Percentiles rank a stretch among this genome's conserved stretches.
Conservation (phyloP, 2,888 invertebrate genomes). For the Coleophora deauratella region DNA sequence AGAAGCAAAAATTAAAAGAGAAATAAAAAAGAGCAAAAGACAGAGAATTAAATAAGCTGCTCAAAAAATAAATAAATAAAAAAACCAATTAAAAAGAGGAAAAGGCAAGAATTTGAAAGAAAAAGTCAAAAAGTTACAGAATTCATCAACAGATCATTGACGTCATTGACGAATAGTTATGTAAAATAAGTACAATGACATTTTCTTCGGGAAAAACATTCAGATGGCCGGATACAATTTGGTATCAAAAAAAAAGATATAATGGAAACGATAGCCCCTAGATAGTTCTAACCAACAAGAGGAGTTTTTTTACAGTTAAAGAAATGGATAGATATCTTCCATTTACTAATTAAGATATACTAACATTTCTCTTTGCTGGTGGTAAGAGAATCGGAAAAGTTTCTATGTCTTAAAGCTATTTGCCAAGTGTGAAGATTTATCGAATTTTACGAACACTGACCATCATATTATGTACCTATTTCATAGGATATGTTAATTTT, state of each 20-base stretch:
- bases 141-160: slow-evolving; percentile 6
- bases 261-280: slow-evolving; percentile 1
- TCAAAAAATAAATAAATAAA: not conserved
- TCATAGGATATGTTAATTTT: not conserved
- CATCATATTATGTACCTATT: not conserved
- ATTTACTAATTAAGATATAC: not conserved
- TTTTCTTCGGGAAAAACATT: slow-evolving; percentile 9
- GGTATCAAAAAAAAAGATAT: slow-evolving; percentile 6
- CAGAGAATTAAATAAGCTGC: slow-evolving; percentile 5
- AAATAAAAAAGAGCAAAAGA: slow-evolving; percentile 4
- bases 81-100: not conserved
- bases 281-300: slow-evolving; percentile 7
- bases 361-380: too few relatives aligned
- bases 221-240: slow-evolving; percentile 9
- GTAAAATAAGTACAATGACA: slow-evolving; percentile 9
- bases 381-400: too few relatives aligned
- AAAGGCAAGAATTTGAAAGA: too few relatives aligned
- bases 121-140: not conserved
- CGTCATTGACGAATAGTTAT: slow-evolving; percentile 1
- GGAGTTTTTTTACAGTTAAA: slow-evolving; percentile 7
- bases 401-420: not conserved
- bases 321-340: too few relatives aligned
- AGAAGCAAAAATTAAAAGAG: slow-evolving; percentile 2
- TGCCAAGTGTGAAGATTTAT: too few relatives aligned
- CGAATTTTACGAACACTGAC: not conserved